Evolutionary conservation across 2,113 vertebrate species (phyloP).

Genomic region (Austrofundulus limnaeus): DNA sequence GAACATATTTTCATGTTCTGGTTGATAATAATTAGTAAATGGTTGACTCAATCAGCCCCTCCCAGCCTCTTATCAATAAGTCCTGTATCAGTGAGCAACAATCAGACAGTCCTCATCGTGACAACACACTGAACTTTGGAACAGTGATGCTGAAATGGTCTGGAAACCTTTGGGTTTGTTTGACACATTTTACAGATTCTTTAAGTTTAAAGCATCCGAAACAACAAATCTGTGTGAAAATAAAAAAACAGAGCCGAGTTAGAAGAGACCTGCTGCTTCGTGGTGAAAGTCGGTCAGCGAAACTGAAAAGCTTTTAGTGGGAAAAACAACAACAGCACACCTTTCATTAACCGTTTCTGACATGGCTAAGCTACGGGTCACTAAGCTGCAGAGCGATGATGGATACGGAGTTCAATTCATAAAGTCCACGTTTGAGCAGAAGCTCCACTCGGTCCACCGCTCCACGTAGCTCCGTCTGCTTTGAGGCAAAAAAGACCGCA

Average conservation of each 20-base stretch:
- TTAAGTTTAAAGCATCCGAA: neutral
- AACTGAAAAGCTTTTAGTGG: neutral
- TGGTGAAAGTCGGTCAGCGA: slow-evolving; percentile 33
- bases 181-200: slow-evolving; percentile 61
- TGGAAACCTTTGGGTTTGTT: slow-evolving; percentile 38
- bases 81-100: slow-evolving; percentile 8
- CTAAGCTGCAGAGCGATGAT: slow-evolving; percentile 12
- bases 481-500: slow-evolving; percentile 54
- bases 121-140: slow-evolving; percentile 72
- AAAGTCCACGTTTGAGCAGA: neutral
- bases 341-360: slow-evolving; percentile 32
- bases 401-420: slow-evolving; percentile 23
- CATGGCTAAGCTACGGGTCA: slow-evolving; percentile 26
- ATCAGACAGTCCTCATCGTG: slow-evolving; percentile 53
- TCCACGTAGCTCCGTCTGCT: slow-evolving; percentile 37
- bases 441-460: slow-evolving; percentile 16
- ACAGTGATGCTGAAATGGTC: slow-evolving; percentile 35
- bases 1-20: neutral
- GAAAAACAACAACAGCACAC: neutral
- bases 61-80: neutral
- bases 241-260: slow-evolving; percentile 3
- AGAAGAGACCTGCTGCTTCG: slow-evolving; percentile 44
- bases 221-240: neutral
- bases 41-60: slow-evolving; percentile 9
- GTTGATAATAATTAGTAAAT: slow-evolving; percentile 28